Base-by-base conservation (phyloP, 2,113 vertebrate genomes). In the Morone saxatilis region DNA sequence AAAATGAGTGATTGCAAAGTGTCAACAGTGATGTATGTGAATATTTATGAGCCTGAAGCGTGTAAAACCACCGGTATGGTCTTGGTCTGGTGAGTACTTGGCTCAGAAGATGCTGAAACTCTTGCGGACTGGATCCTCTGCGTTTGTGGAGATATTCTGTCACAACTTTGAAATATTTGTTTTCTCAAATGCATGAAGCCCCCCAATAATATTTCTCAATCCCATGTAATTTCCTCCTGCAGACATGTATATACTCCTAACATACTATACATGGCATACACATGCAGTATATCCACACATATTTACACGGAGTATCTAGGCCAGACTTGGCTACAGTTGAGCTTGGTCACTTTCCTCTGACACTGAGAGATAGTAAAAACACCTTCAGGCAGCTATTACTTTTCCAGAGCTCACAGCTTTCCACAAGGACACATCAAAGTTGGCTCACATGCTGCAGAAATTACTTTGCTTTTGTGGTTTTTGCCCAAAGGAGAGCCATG, bases 361-460 rank as follows among this genome's bases (percentile, higher is more conserved):
- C 19, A 45, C 62, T 76, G 75, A 31, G 67, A 40, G 78, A 65
- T 40, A 16, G 56, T 63, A 60, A 75, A 82, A 83, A 40, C 6
- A 56, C 80, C 66, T 41, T 74, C 40, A 60, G 85, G 76, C 85
- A 38, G 81, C 71, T 57, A 51, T 80, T 82, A 71, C 0, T 66
- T 82, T 71, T 83, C 81, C 81, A 74, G 63, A 67, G 83, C 38
- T 31, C 47, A 50, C 25, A 69, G 51, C 31, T 89, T 85, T 71
- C 68, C 59, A 71, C 71, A 72, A 84, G 80, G 84, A 38, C 67
- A 83, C 81, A 53, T 81, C 81, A 86, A 73, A 83, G 77, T 80
- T 76, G 19, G 61, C 76, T 70, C 62, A 72, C 12, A 1, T 62
- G 70, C 80, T 78, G 81, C 81, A 83, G 65, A 85, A 81, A 78